These are phyloP conservation scores for Bungarus multicinctus DNA, from an alignment of 2,113 vertebrate genomes.

Conservation along the genomic window DNA sequence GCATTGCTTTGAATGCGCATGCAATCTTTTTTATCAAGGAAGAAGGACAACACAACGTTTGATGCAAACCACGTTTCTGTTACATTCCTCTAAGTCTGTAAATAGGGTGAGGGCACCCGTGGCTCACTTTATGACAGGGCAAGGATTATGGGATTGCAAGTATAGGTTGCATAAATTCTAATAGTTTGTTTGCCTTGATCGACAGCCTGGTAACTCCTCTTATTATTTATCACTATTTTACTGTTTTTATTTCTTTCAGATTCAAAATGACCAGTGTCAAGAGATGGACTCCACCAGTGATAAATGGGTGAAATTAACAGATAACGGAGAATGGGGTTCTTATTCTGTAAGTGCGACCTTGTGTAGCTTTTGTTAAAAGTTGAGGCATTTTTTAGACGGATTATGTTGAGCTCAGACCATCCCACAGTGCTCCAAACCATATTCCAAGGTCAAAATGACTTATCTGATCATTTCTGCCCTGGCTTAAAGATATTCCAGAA, in stretches of 20 bases:
- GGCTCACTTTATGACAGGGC: not conserved
- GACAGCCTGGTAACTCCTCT: not conserved
- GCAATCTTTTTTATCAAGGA: not conserved
- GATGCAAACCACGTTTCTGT: not conserved
- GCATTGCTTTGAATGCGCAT: too few relatives aligned
- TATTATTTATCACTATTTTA: not conserved
- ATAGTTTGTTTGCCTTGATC: not conserved
- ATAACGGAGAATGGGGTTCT: constrained; percentile 86
- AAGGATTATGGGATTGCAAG: not conserved
- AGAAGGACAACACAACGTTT: not conserved
- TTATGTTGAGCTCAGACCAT: not conserved
- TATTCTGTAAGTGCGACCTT: constrained; percentile 75
- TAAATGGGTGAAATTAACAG: constrained; percentile 92
- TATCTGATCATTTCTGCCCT: not conserved
- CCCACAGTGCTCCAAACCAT: not conserved
- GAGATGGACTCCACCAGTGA: constrained; percentile 85
- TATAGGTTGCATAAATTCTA: not conserved
- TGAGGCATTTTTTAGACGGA: not conserved
- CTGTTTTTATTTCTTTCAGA: constrained; percentile 66
- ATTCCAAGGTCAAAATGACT: not conserved
- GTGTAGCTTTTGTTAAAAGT: not conserved
- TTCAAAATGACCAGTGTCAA: constrained; percentile 98
- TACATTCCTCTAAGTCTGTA: not conserved
- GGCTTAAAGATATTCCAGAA: not conserved
- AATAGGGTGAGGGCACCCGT: not conserved